These are phyloP conservation scores for Trachymyrmex septentrionalis DNA, from an alignment of 1,140 invertebrate genomes.

Conservation along the genomic window DNA sequence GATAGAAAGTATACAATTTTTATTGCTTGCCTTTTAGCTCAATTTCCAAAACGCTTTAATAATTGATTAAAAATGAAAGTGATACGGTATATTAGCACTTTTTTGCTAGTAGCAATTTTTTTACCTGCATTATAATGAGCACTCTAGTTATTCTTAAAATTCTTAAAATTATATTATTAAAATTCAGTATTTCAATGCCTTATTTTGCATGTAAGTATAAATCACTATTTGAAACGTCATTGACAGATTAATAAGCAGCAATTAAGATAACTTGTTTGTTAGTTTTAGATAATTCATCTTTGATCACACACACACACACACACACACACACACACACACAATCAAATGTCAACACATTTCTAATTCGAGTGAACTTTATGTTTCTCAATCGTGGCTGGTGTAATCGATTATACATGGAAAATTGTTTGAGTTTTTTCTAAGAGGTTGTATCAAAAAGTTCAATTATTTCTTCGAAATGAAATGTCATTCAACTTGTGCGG, in stretches of 20 bases:
- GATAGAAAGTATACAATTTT: conserved; percentile 47
- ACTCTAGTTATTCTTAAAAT: no score
- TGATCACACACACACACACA: no score
- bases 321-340: no score
- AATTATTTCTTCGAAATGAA: background rate
- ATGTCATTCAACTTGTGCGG: conserved; percentile 19
- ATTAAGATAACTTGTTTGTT: background rate
- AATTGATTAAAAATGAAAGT: background rate
- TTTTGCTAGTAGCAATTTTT: background rate
- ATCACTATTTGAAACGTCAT: background rate
- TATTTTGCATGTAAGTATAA: background rate
- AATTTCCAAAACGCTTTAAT: conserved; percentile 2
- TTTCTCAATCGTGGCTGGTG: background rate
- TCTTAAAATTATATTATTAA: no score
- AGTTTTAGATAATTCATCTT: background rate
- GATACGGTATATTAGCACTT: background rate
- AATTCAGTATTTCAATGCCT: background rate
- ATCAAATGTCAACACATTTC: background rate
- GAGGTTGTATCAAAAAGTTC: background rate
- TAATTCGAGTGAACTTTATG: background rate
- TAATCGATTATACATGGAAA: background rate
- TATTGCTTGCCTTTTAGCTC: background rate
- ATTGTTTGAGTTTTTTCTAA: background rate
- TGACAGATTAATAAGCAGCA: background rate
- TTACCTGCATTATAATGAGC: background rate